Evolutionary conservation across 2,113 vertebrate genomes (phyloP), one percentile per base, ranked within the genome.

Genomic region (Hippocampus abdominalis): DNA sequence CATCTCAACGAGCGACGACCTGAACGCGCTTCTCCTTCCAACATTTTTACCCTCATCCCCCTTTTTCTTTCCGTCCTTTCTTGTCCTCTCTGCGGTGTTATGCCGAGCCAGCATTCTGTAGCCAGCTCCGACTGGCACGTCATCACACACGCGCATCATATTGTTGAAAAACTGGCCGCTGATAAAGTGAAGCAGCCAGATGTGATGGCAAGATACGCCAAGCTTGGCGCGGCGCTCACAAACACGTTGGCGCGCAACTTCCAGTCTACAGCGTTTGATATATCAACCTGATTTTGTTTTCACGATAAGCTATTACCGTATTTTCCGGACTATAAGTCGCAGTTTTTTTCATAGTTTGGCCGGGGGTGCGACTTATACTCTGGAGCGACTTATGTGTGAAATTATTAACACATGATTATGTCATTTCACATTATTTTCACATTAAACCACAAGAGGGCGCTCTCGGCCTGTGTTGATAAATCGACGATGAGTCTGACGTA

Each of bases 171-270:
- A 76, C 15, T 79, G 77, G 72, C 72, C 66, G 53, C 11, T 69
- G 71, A 80, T 77, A 54, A 81, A 85, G 69, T 78, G n/a, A 78
- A 73, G 10, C 2, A 69, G 36, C 60, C 82, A 80, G 84, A 78
- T 81, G 74, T 62, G 74, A 78, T 65, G 21, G 67, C 39, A 15
- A 57, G 71, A 78, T 75, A 72, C 32, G 48, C 23, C 10, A 71
- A 64, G 10, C 25, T 29, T 66, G 63, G 61, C 39, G 3, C 6
- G 21, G 15, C 5, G 64, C 29, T 69, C 54, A 69, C n/a, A 36
- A 32, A 32, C 46, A 69, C 59, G 40, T 53, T 49, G 51, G 25
- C 12, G 59, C 10, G 11, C 54, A 59, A 29, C 57, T 32, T 7
- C 6, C 25, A 29, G 9, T 56, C 54, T 4, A 25, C n/a, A 11